Conservation (phyloP, 53 echinoderm and acorn worm genomes). For the Patiria pectinifera region DNA sequence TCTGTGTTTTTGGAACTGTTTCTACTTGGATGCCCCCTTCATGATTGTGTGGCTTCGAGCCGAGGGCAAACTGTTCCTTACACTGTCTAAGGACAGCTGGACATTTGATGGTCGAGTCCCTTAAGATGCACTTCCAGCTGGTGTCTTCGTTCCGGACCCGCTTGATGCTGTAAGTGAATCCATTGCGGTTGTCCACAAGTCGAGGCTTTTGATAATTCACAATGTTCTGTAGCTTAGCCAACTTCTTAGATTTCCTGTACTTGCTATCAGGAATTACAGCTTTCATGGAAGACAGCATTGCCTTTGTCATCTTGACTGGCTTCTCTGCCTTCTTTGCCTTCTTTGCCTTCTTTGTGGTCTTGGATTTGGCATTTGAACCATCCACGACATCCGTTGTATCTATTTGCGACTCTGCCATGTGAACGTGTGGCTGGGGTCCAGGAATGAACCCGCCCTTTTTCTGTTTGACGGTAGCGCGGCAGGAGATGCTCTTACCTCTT, state of each 20-base stretch:
- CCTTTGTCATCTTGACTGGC: slow-evolving; percentile 12
- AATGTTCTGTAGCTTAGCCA: background rate
- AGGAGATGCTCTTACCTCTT: slow-evolving; percentile 22
- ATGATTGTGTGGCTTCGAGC: slow-evolving; percentile 41
- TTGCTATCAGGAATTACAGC: background rate
- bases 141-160: background rate
- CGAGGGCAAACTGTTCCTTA: slow-evolving; percentile 5
- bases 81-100: slow-evolving; percentile 20
- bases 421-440: slow-evolving; percentile 52
- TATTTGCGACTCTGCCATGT: slow-evolving; percentile 27
- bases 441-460: slow-evolving; percentile 28
- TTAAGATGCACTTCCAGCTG: slow-evolving; percentile 38
- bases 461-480: slow-evolving; percentile 49
- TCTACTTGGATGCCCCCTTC: background rate
- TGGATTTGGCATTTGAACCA: background rate
- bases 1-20: background rate
- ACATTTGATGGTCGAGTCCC: slow-evolving; percentile 5
- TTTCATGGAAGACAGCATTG: slow-evolving; percentile 10
- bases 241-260: background rate
- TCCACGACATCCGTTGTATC: background rate
- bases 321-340: slow-evolving; percentile 5
- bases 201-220: slow-evolving; percentile 29
- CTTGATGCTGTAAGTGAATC: slow-evolving; percentile 29
- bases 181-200: slow-evolving; percentile 28
- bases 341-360: background rate